A percentile compares a stretch with the other conserved stretches of the same genome.
Conservation (phyloP, 1,140 invertebrate species). For the Lethrus apterus region DNA sequence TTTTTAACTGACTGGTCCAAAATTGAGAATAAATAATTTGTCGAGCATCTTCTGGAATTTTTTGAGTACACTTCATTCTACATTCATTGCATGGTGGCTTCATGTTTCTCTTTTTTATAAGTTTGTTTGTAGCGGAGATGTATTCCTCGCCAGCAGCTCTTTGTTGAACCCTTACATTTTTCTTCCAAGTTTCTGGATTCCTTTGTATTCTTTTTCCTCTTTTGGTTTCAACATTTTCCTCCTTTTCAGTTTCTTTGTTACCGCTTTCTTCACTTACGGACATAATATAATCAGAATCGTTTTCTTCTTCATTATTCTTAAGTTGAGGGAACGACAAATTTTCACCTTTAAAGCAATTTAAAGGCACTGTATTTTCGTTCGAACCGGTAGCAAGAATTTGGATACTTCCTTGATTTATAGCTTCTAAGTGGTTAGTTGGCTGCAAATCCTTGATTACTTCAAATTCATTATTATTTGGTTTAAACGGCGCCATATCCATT, state of each 20-base stretch:
- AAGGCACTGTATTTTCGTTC: too few relatives aligned
- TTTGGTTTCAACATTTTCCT: slow-evolving; percentile 15
- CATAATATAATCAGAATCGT: slow-evolving; percentile 2
- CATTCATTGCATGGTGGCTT: slow-evolving; percentile 9
- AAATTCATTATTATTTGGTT: too few relatives aligned
- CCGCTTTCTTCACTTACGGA: slow-evolving; percentile 2
- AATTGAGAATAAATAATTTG: too few relatives aligned
- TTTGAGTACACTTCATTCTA: too few relatives aligned
- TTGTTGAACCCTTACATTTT: slow-evolving; percentile 15
- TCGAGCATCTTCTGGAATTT: too few relatives aligned
- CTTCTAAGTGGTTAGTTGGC: background rate
- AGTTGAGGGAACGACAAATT: background rate
- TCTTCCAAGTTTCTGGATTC: slow-evolving; percentile 15
- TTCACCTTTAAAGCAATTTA: too few relatives aligned
- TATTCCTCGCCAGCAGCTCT: slow-evolving; percentile 15
- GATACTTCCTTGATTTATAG: background rate
- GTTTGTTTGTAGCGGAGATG: slow-evolving; percentile 14
- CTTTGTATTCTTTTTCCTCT: slow-evolving; percentile 18
- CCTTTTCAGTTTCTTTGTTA: slow-evolving; percentile 14
- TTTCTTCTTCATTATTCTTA: slow-evolving; percentile 2
- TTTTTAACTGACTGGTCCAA: too few relatives aligned
- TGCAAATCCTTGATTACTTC: background rate
- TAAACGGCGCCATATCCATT: too few relatives aligned
- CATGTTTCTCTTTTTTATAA: slow-evolving; percentile 8
- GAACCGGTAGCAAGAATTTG: slow-evolving; percentile 1